Evolutionary conservation across 2,888 invertebrate species (phyloP).

Genomic region (Exephanes ischioxanthus): DNA sequence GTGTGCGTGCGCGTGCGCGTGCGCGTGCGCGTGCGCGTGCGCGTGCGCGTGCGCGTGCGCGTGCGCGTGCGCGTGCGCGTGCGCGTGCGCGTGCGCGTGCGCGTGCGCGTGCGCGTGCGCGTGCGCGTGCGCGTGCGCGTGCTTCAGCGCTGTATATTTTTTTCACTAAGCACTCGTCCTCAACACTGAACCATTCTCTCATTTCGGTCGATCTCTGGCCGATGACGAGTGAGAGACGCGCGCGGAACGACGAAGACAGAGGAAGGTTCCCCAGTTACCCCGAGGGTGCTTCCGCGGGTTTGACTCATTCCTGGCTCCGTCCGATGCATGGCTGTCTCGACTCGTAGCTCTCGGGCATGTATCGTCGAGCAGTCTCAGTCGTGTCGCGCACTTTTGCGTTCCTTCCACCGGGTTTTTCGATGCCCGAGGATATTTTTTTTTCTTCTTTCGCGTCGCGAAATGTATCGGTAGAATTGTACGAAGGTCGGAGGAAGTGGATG

Average conservation of each 20-base stretch:
- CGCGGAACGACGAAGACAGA: not conserved
- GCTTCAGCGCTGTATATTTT: slow-evolving; percentile 30
- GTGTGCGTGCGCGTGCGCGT: no score
- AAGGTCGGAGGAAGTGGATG: slow-evolving; percentile 4
- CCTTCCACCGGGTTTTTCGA: slow-evolving; percentile 38
- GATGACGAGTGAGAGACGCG: slow-evolving; percentile 20
- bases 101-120: no score
- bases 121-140: no score
- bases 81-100: no score
- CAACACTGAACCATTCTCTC: slow-evolving; percentile 58
- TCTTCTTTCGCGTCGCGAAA: slow-evolving; percentile 36
- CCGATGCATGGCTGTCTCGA: slow-evolving; percentile 48
- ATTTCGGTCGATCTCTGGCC: slow-evolving; percentile 45
- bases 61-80: no score
- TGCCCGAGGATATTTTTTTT: slow-evolving; percentile 57
- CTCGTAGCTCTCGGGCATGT: slow-evolving; percentile 62
- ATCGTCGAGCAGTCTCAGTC: slow-evolving; percentile 43
- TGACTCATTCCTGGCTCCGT: slow-evolving; percentile 72
- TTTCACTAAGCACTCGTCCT: slow-evolving; percentile 44
- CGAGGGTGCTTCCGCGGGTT: slow-evolving; percentile 73
- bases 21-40: no score
- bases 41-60: no score
- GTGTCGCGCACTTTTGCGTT: slow-evolving; percentile 36
- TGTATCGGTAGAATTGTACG: slow-evolving; percentile 36
- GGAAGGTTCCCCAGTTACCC: slow-evolving; percentile 78